Base-by-base conservation (phyloP, 2,113 vertebrate genomes). In the Pseudorasbora parva region DNA sequence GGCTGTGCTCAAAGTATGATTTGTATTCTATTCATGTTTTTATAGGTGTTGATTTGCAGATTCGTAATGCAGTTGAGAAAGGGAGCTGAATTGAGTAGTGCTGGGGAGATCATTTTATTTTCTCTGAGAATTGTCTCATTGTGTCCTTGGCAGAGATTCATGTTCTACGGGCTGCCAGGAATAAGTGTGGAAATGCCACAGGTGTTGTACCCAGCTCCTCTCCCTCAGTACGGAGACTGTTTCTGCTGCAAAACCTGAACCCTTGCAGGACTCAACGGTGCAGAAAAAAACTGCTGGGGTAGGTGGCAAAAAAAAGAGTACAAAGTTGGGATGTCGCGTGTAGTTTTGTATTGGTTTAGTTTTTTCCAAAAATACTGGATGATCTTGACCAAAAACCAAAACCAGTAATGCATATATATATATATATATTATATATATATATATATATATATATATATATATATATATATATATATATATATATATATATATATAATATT, bases 141-240 rank as follows among this genome's bases (percentile, higher is more conserved):
- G 11, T 84, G n/a, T 88, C 56, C 85, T 72, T 87, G 33, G 74
- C 86, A 99, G 98, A 97, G 96, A 89, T 95, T 95, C 43, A 98
- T 98, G 97, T 99, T 99, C 89, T 94, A 97, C 0, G 97, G 96
- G 4, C 90, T 97, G 85, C 97, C 97, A 68, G 97, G 97, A 78
- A 89, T 99, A 85, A 96, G 91, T 89, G 93, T 96, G 12, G 96
- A 97, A 81, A 95, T 97, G 95, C 96, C 96, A 0, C 0, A 87
- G 0, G 94, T 96, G 72, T 91, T 99, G 68, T 98, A 98, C 90
- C 97, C 98, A 0, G 93, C 97, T 14, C 94, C 93, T 0, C 92
- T 99, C 14, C 96, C 97, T 45, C 98, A 98, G 90, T 99, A 97
- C 0, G 97, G n/a, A 99, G 78, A 93, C 91, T 23, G 86, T 91